Percentiles rank a stretch among this genome's conserved stretches.
phyloP scores from a whole-genome alignment of 1,140 invertebrate genomes.

The Galleria mellonella region DNA sequence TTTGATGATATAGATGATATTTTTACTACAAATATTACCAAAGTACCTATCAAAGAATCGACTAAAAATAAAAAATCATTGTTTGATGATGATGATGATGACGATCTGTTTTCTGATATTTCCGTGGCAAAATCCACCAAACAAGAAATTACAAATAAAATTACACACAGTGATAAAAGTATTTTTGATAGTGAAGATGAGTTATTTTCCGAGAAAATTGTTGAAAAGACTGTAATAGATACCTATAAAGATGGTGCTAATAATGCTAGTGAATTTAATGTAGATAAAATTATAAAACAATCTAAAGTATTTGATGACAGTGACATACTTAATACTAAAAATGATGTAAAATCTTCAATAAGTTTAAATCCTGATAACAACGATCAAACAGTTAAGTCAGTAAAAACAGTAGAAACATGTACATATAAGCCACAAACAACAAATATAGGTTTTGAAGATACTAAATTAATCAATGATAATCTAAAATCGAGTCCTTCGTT shows the following conservation, averaged over 20 bases:
- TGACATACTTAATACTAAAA: slow-evolving; percentile 26
- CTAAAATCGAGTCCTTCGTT: no score
- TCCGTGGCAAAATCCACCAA: slow-evolving; percentile 6
- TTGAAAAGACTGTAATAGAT: not conserved
- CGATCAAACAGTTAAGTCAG: no score
- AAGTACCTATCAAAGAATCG: slow-evolving; percentile 24
- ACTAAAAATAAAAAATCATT: slow-evolving; percentile 26
- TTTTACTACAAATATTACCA: slow-evolving; percentile 42
- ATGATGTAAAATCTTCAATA: slow-evolving; percentile 4
- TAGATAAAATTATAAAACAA: not conserved
- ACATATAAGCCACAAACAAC: no score
- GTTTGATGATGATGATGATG: slow-evolving; percentile 50
- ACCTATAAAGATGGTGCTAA: slow-evolving; percentile 1
- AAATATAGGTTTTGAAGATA: no score
- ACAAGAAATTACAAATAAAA: slow-evolving; percentile 3
- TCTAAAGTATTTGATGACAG: slow-evolving; percentile 14
- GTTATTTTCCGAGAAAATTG: slow-evolving; percentile 16
- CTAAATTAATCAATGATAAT: not conserved
- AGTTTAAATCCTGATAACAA: not conserved
- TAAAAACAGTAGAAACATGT: no score
- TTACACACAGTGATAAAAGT: slow-evolving; percentile 16
- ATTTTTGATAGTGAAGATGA: slow-evolving; percentile 39
- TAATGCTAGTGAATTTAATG: not conserved
- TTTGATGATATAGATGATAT: slow-evolving; percentile 65
- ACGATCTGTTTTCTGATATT: slow-evolving; percentile 50